A percentile compares a stretch with the other conserved stretches of the same genome.
These are phyloP conservation scores for Tetheella fluctuosa DNA, from an alignment of 2,888 invertebrate genomes.

Conservation along the genomic window DNA sequence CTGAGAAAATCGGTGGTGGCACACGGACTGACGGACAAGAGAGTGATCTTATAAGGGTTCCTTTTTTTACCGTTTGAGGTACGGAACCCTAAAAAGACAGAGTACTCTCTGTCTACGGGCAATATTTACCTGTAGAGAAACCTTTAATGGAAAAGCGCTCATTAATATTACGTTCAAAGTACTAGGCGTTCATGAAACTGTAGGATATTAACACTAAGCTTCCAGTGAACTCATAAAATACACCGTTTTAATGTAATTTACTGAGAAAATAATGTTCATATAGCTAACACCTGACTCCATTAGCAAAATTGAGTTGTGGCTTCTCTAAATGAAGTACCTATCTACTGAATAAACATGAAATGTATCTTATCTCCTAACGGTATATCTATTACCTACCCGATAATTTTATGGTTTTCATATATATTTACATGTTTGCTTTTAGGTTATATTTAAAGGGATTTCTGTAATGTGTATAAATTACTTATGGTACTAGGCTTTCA, in stretches of 20 bases:
- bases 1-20: no score
- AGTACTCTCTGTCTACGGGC: not conserved
- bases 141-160: not conserved
- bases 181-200: not conserved
- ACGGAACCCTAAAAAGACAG: not conserved
- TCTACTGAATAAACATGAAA: not conserved
- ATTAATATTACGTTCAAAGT: not conserved
- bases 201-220: not conserved
- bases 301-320: not conserved
- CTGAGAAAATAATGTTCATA: not conserved
- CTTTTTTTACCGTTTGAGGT: not conserved
- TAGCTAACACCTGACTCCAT: slow-evolving; percentile 8
- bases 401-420: not conserved
- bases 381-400: not conserved
- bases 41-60: no score
- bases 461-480: not conserved
- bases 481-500: not conserved
- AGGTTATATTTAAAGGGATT: not conserved
- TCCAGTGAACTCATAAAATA: not conserved
- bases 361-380: not conserved
- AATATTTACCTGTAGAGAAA: not conserved
- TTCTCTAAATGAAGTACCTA: not conserved
- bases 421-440: not conserved
- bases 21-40: no score
- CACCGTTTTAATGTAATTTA: not conserved